A percentile compares a stretch with the other conserved stretches of the same genome.
These are phyloP conservation scores for Anthopleura xanthogrammica DNA, from an alignment of 92 coral and sea anemone genomes.

Conservation along the genomic window DNA sequence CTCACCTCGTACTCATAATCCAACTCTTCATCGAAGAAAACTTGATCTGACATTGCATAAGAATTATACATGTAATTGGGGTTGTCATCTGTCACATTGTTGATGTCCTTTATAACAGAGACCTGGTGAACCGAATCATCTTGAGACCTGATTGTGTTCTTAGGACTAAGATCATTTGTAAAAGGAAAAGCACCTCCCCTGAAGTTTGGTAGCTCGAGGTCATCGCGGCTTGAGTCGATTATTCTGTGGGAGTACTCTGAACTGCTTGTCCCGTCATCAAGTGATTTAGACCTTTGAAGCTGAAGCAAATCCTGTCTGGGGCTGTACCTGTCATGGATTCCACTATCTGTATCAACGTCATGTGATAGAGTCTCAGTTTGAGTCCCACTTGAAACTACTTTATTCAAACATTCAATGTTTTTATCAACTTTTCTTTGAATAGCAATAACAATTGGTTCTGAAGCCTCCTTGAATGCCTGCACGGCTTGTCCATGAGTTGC, in stretches of 20 bases:
- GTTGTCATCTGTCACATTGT: conserved; percentile 53
- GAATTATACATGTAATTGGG: conserved; percentile 45
- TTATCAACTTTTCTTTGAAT: conserved; percentile 70
- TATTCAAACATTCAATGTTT: conserved; percentile 54
- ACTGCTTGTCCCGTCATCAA: conserved; percentile 89
- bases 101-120: conserved; percentile 66
- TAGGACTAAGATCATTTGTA: conserved; percentile 46
- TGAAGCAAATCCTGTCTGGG: conserved; percentile 76
- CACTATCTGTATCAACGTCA: conserved; percentile 86
- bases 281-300: conserved; percentile 67
- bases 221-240: conserved; percentile 74
- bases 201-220: conserved; percentile 67
- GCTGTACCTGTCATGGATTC: conserved; percentile 88
- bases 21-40: conserved; percentile 92
- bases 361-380: conserved; percentile 83
- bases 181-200: conserved; percentile 64
- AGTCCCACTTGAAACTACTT: conserved; percentile 74
- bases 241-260: conserved; percentile 82
- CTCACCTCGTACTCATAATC: conserved; percentile 98
- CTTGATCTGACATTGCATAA: conserved; percentile 83
- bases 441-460: conserved; percentile 65
- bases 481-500: conserved; percentile 94
- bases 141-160: conserved; percentile 27
- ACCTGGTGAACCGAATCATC: conserved; percentile 63
- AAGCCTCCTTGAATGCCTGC: conserved; percentile 82